These are phyloP conservation scores for Brachyptera risi DNA, from an alignment of 2,888 invertebrate genomes.

Conservation along the genomic window DNA sequence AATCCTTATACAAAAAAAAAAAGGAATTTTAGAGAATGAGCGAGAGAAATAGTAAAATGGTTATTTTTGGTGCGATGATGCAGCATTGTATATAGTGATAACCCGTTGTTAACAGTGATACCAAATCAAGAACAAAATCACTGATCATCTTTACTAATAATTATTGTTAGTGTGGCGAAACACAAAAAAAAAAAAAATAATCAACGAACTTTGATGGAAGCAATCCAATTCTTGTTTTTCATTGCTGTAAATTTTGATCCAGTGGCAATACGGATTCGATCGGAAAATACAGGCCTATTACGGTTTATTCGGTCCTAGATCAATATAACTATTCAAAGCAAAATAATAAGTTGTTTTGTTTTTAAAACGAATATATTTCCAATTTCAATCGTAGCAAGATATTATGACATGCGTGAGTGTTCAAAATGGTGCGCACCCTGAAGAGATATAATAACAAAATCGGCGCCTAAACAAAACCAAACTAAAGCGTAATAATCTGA, in stretches of 20 bases:
- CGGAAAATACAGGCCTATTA: slow-evolving; percentile 28
- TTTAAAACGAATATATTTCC: neutral
- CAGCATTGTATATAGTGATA: slow-evolving; percentile 15
- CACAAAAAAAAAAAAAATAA: no score
- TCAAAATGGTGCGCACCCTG: no score
- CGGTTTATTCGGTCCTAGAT: slow-evolving; percentile 22
- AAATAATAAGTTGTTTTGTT: slow-evolving; percentile 16
- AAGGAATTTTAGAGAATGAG: no score
- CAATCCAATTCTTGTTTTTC: slow-evolving; percentile 17
- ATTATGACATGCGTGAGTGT: no score
- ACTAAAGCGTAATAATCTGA: slow-evolving; percentile 16
- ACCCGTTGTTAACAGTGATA: slow-evolving; percentile 26
- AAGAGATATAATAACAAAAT: no score
- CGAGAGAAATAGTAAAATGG: no score
- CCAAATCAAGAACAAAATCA: slow-evolving; percentile 25
- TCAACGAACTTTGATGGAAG: slow-evolving; percentile 2
- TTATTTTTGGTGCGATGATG: no score
- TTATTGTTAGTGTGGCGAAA: slow-evolving; percentile 25
- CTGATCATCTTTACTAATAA: slow-evolving; percentile 23
- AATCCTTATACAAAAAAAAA: no score
- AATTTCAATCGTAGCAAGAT: neutral
- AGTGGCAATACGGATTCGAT: slow-evolving; percentile 26
- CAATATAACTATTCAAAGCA: neutral
- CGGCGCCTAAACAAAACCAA: neutral
- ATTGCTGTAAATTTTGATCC: slow-evolving; percentile 21